Base-by-base conservation (phyloP, 1,140 invertebrate species). In the Scaptomyza graminum region DNA sequence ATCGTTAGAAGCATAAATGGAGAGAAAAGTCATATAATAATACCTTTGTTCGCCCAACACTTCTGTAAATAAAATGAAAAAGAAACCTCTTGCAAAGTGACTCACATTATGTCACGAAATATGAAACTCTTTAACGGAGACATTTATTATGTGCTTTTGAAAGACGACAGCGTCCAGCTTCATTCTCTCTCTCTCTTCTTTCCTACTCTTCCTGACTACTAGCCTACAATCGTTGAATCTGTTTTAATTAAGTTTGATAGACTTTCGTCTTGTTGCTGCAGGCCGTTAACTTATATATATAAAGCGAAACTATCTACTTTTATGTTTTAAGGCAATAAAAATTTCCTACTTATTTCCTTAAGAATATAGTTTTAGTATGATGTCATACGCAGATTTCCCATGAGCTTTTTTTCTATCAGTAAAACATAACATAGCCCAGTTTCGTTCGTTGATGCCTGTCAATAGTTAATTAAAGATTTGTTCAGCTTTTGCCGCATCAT, bases 401-500 rank as follows among this genome's bases (percentile, higher is more conserved):
- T n/a, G 37, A 41, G 12, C 37, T n/a, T n/a, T n/a, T 41, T 41
- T 4, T 2, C 0, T 31, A 31, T 12, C 11, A 39, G 9, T 2
- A 39, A 7, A 39, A 12, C 11, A 12, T 41, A 41, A n/a, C 11
- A 12, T 41, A 41, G 5, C 31, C 31, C 31, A 34, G 12, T 41
- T 41, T 12, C 12, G n/a, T 41, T n/a, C 37, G 37, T 12, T 41
- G n/a, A n/a, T n/a, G 12, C 12, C n/a, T 41, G n/a, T 12, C 34
- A 22, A 25, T 22, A 57, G 15, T 43, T 13, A 46, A 16, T 59
- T 34, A 46, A 16, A 9, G 22, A 12, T 16, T 46, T 60, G 12
- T 22, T 44, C 34, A 13, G 39, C 22, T 13, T 22, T 44, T 22
- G n/a, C 9, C 39, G n/a, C 18, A 63, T 63, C 11, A 47, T 41